phyloP scores from a whole-genome alignment of 1,140 invertebrate genomes.

The Anadara kagoshimensis region DNA sequence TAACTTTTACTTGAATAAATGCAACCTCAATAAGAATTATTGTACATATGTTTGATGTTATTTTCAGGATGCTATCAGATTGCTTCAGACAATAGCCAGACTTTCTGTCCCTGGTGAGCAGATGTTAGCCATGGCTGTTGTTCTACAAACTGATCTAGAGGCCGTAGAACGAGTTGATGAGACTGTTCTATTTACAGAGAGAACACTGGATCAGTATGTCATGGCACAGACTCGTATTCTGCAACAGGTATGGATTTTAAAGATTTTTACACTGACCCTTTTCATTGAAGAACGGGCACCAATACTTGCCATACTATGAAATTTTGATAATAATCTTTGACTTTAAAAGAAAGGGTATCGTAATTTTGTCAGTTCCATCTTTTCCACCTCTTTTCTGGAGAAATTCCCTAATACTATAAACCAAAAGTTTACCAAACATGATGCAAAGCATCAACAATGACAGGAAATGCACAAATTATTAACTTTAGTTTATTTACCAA shows the following conservation, averaged over 20 bases:
- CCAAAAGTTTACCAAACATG: too few relatives aligned
- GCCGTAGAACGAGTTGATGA: conserved; percentile 50
- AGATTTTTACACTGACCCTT: neutral
- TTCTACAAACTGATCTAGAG: conserved; percentile 64
- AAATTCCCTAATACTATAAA: too few relatives aligned
- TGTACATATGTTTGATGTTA: neutral
- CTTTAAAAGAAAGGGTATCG: too few relatives aligned
- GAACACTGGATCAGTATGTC: conserved; percentile 58
- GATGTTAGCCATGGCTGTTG: conserved; percentile 51
- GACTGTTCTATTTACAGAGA: conserved; percentile 48
- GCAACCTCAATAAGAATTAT: neutral
- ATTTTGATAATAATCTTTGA: too few relatives aligned
- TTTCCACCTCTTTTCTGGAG: too few relatives aligned
- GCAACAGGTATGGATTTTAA: conserved; percentile 53
- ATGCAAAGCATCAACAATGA: too few relatives aligned
- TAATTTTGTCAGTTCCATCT: too few relatives aligned
- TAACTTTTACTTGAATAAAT: too few relatives aligned
- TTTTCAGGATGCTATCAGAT: conserved; percentile 56
- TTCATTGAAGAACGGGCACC: neutral
- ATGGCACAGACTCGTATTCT: conserved; percentile 64
- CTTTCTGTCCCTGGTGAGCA: conserved; percentile 59
- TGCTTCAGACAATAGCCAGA: conserved; percentile 48
- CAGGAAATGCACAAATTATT: too few relatives aligned
- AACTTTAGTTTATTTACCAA: too few relatives aligned
- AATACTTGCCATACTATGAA: too few relatives aligned